A percentile compares a stretch with the other conserved stretches of the same genome.
phyloP scores from a whole-genome alignment of 2,113 vertebrate genomes.

The Poeciliopsis occidentalis region DNA sequence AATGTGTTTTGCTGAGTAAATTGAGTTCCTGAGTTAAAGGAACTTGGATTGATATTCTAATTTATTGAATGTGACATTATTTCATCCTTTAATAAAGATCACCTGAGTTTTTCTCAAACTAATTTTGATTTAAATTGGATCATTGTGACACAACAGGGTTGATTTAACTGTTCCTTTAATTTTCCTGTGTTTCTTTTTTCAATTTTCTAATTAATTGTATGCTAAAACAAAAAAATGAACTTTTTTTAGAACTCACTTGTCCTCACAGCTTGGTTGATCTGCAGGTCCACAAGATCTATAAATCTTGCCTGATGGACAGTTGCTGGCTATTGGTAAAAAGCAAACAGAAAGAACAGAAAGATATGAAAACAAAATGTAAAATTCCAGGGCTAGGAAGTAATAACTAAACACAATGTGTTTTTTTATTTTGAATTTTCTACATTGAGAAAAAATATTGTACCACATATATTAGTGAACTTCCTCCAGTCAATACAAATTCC shows the following conservation, averaged over 20 bases:
- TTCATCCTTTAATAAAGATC: no score
- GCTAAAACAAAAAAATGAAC: background rate
- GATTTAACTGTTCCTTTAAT: background rate
- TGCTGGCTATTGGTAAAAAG: constrained; percentile 70
- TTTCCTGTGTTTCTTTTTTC: background rate
- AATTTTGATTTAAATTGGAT: no score
- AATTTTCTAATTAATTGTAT: no score
- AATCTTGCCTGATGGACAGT: constrained; percentile 81
- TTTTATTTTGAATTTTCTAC: background rate
- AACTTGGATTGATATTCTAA: no score
- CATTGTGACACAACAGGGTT: no score
- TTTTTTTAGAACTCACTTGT: constrained; percentile 76
- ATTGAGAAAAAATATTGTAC: constrained; percentile 74
- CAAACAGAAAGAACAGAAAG: background rate
- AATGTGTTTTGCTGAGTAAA: no score
- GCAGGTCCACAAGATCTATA: constrained; percentile 88
- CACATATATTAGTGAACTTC: constrained; percentile 78
- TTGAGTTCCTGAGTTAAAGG: no score
- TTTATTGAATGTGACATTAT: background rate
- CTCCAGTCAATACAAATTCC: constrained; percentile 90
- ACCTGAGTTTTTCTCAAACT: no score
- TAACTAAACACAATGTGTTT: no score
- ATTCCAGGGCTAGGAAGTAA: no score
- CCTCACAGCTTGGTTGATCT: constrained; percentile 83
- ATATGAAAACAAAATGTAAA: no score